Conservation (phyloP, 1,140 invertebrate genomes). For the Aphidius gifuensis region DNA sequence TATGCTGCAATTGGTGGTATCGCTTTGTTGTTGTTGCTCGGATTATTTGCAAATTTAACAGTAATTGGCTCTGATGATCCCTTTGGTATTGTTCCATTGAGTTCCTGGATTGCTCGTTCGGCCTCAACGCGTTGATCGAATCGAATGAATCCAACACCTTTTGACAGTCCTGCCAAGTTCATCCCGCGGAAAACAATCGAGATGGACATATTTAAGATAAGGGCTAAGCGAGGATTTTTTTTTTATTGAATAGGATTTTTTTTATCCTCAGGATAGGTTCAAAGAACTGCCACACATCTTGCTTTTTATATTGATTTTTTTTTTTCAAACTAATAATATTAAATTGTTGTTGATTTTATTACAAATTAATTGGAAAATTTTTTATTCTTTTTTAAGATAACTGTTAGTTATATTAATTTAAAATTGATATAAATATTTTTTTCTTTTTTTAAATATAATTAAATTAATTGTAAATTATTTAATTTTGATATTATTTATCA, state of each 20-base stretch:
- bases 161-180: slow-evolving; percentile 79
- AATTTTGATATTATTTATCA: too few relatives aligned
- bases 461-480: too few relatives aligned
- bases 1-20: slow-evolving; percentile 90
- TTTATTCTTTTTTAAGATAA: too few relatives aligned
- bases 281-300: neutral
- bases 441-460: too few relatives aligned
- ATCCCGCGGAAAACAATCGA: slow-evolving; percentile 26
- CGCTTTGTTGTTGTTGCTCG: slow-evolving; percentile 90
- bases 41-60: slow-evolving; percentile 99
- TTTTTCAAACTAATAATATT: too few relatives aligned
- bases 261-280: too few relatives aligned
- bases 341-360: too few relatives aligned
- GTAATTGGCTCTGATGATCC: slow-evolving; percentile 96
- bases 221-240: slow-evolving; percentile 25
- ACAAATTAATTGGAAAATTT: too few relatives aligned
- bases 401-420: too few relatives aligned
- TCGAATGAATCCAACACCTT: slow-evolving; percentile 98
- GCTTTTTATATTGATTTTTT: neutral
- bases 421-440: too few relatives aligned
- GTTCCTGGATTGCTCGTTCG: slow-evolving; percentile 94
- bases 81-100: slow-evolving; percentile 95
- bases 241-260: neutral
- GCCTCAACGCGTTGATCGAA: slow-evolving; percentile 98
- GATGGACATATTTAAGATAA: slow-evolving; percentile 28